Base-by-base conservation (phyloP, 1,140 invertebrate species). In the Pinna nobilis region DNA sequence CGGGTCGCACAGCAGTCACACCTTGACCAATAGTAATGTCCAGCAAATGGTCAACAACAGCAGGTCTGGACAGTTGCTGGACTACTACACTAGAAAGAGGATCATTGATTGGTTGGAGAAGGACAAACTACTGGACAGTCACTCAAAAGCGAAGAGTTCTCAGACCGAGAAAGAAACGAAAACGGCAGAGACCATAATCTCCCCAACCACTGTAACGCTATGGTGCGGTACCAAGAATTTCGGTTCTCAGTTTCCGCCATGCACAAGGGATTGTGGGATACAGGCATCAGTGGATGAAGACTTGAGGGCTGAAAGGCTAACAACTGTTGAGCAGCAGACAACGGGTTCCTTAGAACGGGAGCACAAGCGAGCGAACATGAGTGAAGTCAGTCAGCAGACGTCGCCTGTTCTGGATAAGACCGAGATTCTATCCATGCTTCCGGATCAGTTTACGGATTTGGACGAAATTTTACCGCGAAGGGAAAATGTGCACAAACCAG, bases 151-250 rank as follows among this genome's bases (percentile, higher is more conserved):
- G 2, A 69, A 70, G 39, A 53, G 73, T 35, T 69, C 35, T 41
- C 73, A 75, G 28, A 75, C 73, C 3, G 60, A 69, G 60, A 64
- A 44, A 32, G 32, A 60, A 9, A 65, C 25, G 18, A 57, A 49
- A 33, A 71, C 74, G 2, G 75, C 76, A 47, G 76, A 78, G n/a
- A 85, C 84, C 0, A 47, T 67, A 15, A 77, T 85, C 9, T 85
- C 85, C 5, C 85, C 84, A 6, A 75, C 81, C 6, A 84, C 84
- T 41, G 79, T 87, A 0, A 84, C 77, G 3, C 73, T 86, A 11
- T 87, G 85, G 85, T 78, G 80, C 49, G 85, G 85, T 13, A 85
- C 84, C n/a, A 87, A 82, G 71, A 85, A 85, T 49, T 84, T 87
- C 61, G 80, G 80, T 5, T 76, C 83, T 5, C 85, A 87, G 77